Conservation (phyloP, 2,113 vertebrate species). For the Esox niger region DNA sequence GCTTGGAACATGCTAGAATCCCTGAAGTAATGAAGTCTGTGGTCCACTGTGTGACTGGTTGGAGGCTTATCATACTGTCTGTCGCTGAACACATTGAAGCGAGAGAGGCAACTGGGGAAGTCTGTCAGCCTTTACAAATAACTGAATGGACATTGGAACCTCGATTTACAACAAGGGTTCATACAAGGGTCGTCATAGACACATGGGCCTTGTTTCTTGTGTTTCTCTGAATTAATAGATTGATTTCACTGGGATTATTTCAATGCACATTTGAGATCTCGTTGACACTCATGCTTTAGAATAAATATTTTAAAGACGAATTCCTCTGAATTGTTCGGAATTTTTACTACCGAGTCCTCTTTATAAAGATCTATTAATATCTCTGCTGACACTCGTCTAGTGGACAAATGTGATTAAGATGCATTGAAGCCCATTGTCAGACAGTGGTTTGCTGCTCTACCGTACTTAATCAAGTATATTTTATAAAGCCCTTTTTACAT, state of each 20-base stretch:
- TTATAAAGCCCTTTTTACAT: too few species aligned
- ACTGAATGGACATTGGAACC: too few species aligned
- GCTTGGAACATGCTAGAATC: neutral
- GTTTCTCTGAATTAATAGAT: neutral
- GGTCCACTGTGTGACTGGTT: conserved; percentile 45
- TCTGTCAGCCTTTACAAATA: conserved; percentile 15
- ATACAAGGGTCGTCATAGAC: too few species aligned
- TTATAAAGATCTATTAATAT: conserved; percentile 2
- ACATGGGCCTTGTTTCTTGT: neutral
- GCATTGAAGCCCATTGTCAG: conserved; percentile 37
- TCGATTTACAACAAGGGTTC: too few species aligned
- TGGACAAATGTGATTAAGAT: conserved; percentile 51
- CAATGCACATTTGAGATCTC: conserved; percentile 16
- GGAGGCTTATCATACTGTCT: conserved; percentile 57
- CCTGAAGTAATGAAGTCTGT: conserved; percentile 33
- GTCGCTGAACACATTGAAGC: conserved; percentile 55
- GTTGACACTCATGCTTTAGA: conserved; percentile 30
- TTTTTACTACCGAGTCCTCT: conserved; percentile 13
- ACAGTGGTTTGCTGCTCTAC: conserved; percentile 1
- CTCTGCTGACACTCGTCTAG: conserved; percentile 26
- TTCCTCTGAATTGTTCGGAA: conserved; percentile 44
- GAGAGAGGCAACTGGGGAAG: conserved; percentile 42
- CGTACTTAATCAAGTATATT: too few species aligned
- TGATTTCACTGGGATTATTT: conserved; percentile 25
- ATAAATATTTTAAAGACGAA: conserved; percentile 26